Evolutionary conservation across 2,113 vertebrate genomes (phyloP).

Genomic region (Perca flavescens): DNA sequence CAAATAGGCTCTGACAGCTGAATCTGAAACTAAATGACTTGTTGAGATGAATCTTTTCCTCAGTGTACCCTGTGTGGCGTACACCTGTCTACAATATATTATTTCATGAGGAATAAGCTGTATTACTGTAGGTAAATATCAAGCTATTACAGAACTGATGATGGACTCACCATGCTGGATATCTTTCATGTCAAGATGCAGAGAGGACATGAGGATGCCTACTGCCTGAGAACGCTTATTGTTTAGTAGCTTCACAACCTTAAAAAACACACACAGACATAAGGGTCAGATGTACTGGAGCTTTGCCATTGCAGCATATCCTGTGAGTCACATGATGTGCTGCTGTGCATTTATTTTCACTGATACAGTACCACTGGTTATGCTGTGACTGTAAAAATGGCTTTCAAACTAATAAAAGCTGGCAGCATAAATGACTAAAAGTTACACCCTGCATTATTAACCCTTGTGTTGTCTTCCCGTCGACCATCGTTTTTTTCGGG

Average conservation of each 20-base stretch:
- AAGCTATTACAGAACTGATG: neutral
- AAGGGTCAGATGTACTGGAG: neutral
- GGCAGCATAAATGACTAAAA: neutral
- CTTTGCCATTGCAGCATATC: neutral
- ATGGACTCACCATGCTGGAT: slow-evolving; percentile 93
- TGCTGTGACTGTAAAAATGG: neutral
- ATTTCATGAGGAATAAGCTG: neutral
- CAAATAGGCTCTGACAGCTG: too few relatives aligned
- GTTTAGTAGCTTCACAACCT: slow-evolving; percentile 96
- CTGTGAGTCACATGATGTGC: too few relatives aligned
- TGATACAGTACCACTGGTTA: neutral
- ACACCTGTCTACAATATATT: neutral
- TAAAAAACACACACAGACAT: slow-evolving; percentile 20
- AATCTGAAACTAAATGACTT: neutral
- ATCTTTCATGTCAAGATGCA: slow-evolving; percentile 97
- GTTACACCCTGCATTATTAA: too few relatives aligned
- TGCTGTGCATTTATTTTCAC: neutral
- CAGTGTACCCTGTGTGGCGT: neutral
- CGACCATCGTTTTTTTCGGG: too few relatives aligned
- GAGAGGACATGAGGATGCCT: slow-evolving; percentile 98
- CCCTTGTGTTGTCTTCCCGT: too few relatives aligned
- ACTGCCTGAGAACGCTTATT: slow-evolving; percentile 99
- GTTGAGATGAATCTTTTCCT: neutral
- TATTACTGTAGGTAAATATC: neutral
- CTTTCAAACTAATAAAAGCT: neutral